Evolutionary conservation across 2,888 invertebrate species (phyloP).

Genomic region (Ditula angustiorana): DNA sequence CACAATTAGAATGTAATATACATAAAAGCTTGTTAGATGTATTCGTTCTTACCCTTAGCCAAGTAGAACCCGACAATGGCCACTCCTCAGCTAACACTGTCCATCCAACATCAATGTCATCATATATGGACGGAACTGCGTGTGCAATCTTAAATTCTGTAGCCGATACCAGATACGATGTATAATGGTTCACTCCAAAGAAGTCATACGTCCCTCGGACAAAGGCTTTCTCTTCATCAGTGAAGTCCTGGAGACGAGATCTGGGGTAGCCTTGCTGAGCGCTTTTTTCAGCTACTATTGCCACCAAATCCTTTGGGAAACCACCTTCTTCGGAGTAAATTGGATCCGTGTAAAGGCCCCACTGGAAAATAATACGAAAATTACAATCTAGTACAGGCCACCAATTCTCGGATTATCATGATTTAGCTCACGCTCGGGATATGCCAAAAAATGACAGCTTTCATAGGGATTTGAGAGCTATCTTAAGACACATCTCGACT

Average conservation of each 20-base stretch:
- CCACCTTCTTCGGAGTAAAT: slow-evolving; percentile 80
- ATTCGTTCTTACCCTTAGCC: slow-evolving; percentile 45
- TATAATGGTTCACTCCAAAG: slow-evolving; percentile 89
- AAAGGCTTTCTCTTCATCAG: slow-evolving; percentile 64
- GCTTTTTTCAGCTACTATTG: slow-evolving; percentile 73
- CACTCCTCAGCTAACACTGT: slow-evolving; percentile 9
- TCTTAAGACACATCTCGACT: too few species aligned
- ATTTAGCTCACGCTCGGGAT: too few species aligned
- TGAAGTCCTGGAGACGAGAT: slow-evolving; percentile 78
- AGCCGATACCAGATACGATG: slow-evolving; percentile 62
- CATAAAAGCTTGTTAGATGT: background rate
- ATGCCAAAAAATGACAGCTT: too few species aligned
- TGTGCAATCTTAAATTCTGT: slow-evolving; percentile 44
- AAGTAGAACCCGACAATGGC: slow-evolving; percentile 4
- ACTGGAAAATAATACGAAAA: slow-evolving; percentile 50
- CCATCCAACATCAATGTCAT: slow-evolving; percentile 44
- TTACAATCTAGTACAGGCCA: background rate
- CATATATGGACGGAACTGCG: slow-evolving; percentile 19
- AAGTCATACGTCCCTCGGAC: slow-evolving; percentile 67
- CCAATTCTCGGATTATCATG: too few species aligned
- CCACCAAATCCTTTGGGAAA: slow-evolving; percentile 79
- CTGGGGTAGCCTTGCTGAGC: slow-evolving; percentile 66
- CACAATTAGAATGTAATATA: too few species aligned
- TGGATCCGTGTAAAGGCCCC: slow-evolving; percentile 78
- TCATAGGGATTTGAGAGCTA: too few species aligned